Evolutionary conservation across 2,113 vertebrate genomes (phyloP).

Genomic region (Fulica atra): DNA sequence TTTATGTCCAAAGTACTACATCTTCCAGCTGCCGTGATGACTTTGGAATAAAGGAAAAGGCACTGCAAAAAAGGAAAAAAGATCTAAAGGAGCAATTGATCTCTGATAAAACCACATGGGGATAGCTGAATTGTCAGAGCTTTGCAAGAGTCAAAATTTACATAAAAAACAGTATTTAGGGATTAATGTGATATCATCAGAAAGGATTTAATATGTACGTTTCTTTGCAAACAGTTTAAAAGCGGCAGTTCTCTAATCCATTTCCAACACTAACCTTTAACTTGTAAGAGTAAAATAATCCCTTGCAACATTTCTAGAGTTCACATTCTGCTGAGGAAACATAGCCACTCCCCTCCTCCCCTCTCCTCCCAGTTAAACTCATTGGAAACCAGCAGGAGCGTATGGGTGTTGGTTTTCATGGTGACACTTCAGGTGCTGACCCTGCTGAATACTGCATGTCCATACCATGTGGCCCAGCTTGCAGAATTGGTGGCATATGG

Average conservation of each 20-base stretch:
- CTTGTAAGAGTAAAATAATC: slow-evolving; percentile 53
- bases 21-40: slow-evolving; percentile 25
- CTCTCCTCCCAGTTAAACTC: not conserved
- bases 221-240: slow-evolving; percentile 68
- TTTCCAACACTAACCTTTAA: slow-evolving; percentile 65
- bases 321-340: not conserved
- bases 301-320: slow-evolving; percentile 42
- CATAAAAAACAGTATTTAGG: slow-evolving; percentile 63
- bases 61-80: slow-evolving; percentile 35
- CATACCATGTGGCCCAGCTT: rapidly evolving
- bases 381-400: not conserved
- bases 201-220: slow-evolving; percentile 59
- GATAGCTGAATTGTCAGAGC: slow-evolving; percentile 45
- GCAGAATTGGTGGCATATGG: not conserved
- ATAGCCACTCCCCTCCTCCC: not conserved
- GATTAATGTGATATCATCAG: slow-evolving; percentile 66
- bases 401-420: not conserved
- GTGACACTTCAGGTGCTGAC: rapidly evolving
- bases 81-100: slow-evolving; percentile 54
- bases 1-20: slow-evolving; percentile 50
- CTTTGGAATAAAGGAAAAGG: slow-evolving; percentile 51
- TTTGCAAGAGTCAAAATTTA: slow-evolving; percentile 66
- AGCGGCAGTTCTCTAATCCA: slow-evolving; percentile 26
- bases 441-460: rapidly evolving
- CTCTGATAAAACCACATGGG: slow-evolving; percentile 45